Base-by-base conservation (phyloP, 2,113 vertebrate species). In the Garra rufa region DNA sequence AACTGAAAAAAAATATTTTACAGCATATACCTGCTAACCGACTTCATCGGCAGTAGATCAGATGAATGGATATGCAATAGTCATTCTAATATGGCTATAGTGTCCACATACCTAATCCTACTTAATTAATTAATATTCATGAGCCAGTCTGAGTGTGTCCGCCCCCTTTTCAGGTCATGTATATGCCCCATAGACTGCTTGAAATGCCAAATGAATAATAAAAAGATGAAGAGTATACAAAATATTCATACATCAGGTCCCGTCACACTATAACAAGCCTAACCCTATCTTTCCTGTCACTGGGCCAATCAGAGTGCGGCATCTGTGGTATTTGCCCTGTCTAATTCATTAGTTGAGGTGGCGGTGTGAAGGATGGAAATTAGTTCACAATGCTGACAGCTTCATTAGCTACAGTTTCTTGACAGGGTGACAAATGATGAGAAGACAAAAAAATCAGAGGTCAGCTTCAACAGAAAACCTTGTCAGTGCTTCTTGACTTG, bases 371-470 rank as follows among this genome's bases (percentile, higher is more conserved):
- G 61, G 75, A 84, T 84, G 48, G 26, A 76, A 81, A 81, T 69
- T 26, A 87, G 75, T 48, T 81, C 28, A 69, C 19, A 19, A 74
- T 41, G 55, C 57, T 77, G 86, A 85, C 83, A 82, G 86, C 83
- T 85, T 87, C 77, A 85, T 80, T 85, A 77, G 83, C 77, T 61
- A 84, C 71, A 87, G 63, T 84, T 57, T 76, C 26, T 19, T 69
- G 65, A 81, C 76, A n/a, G 44, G 13, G 24, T 55, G 59, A 13
- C 44, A 34, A 26, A 52, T 55, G 38, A 34, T 41, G 44, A 44
- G 21, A 34, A 74, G 38, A 43, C 10, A 30, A 38, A 17, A n/a
- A 59, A 41, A 63, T 41, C 46, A 52, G 19, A 75, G 28, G 30
- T 76, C 57, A n/a, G 41, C 24, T 43, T 76, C 14, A 17, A 24